These are phyloP conservation scores for Luperina nickerlii DNA, from an alignment of 2,888 invertebrate species.

Conservation along the genomic window DNA sequence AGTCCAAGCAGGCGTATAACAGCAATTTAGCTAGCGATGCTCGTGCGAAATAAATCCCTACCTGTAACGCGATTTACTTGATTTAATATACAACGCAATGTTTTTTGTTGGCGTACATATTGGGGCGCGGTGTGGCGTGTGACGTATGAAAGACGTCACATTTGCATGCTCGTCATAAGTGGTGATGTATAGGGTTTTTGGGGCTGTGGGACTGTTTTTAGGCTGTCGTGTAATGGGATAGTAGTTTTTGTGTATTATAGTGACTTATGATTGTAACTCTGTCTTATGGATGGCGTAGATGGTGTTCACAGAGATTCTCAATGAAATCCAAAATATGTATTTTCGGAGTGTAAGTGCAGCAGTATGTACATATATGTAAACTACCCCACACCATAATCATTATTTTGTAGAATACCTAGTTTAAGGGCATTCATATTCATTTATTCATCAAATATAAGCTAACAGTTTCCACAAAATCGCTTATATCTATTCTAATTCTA, in stretches of 20 bases:
- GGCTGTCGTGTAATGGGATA: constrained; percentile 40
- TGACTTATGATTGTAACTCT: neutral
- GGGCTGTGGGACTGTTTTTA: neutral
- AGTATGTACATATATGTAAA: neutral
- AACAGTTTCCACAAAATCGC: too few species aligned
- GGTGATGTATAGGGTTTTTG: constrained; percentile 48
- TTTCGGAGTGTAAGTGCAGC: neutral
- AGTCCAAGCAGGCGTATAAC: constrained; percentile 67
- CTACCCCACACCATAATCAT: neutral
- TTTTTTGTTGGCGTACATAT: constrained; percentile 64
- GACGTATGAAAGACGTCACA: constrained; percentile 69
- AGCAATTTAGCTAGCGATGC: constrained; percentile 67
- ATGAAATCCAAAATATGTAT: neutral
- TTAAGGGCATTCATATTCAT: neutral
- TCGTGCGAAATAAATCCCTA: constrained; percentile 69
- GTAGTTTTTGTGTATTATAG: constrained; percentile 10
- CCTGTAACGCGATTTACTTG: constrained; percentile 71
- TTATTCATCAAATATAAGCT: too few species aligned
- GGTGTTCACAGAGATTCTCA: neutral
- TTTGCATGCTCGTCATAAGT: constrained; percentile 68
- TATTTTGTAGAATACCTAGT: neutral
- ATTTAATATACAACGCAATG: constrained; percentile 70
- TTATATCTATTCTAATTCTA: too few species aligned
- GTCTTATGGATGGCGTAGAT: neutral
- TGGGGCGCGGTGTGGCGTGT: constrained; percentile 57